phyloP scores from a whole-genome alignment of 2,113 vertebrate species.

The Himantopus leucocephalus region DNA sequence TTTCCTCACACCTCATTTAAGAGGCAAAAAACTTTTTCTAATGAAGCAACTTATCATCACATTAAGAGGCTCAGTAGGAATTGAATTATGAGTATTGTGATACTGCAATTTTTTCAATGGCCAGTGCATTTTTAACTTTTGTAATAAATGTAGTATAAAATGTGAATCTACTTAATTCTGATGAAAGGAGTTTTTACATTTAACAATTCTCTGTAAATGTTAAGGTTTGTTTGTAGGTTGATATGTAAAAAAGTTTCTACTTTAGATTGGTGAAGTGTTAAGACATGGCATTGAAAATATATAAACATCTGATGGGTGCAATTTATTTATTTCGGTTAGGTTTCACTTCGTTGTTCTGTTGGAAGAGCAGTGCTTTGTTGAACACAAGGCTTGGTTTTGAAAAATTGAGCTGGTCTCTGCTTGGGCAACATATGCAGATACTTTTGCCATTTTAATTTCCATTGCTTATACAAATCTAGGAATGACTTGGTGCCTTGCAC shows the following conservation, averaged over 20 bases:
- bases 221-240: not conserved
- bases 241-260: not conserved
- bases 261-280: not conserved
- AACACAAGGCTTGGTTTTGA: not conserved
- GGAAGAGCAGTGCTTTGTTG: not conserved
- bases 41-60: slow-evolving; percentile 31
- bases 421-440: not conserved
- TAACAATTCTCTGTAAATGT: not conserved
- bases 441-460: not conserved
- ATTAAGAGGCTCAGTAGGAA: not conserved
- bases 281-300: not conserved
- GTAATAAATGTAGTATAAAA: not conserved
- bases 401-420: not conserved
- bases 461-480: not conserved
- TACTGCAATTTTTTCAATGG: not conserved
- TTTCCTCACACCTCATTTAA: slow-evolving; percentile 14
- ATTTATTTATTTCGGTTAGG: not conserved
- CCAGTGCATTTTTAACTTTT: not conserved
- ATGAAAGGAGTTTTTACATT: not conserved
- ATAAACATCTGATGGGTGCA: not conserved
- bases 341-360: not conserved
- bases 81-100: not conserved
- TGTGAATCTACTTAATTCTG: not conserved
- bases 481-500: not conserved
- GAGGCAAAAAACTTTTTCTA: not conserved